A percentile compares a stretch with the other conserved stretches of the same genome.
Evolutionary conservation across 2,797 vertebrate species (phyloP).

Genomic region (Sebastes cheni): DNA sequence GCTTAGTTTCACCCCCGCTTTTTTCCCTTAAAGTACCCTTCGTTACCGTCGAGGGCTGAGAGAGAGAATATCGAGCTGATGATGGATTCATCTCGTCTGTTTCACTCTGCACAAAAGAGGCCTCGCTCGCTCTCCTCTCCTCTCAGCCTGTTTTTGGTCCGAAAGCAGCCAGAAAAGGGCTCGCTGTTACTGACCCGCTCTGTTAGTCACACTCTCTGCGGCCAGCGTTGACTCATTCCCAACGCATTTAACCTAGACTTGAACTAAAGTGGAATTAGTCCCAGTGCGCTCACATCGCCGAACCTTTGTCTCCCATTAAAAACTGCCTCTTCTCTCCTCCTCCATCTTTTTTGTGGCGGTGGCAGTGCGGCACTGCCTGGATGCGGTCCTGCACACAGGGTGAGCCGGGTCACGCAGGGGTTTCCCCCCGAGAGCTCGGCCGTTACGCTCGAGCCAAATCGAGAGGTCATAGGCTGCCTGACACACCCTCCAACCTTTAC

Average conservation of each 20-base stretch:
- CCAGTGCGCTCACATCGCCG: slow-evolving; percentile 72
- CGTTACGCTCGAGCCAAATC: slow-evolving; percentile 65
- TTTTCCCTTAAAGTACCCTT: slow-evolving; percentile 46
- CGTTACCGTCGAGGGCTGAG: slow-evolving; percentile 47
- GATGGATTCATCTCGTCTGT: slow-evolving; percentile 78
- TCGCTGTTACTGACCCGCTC: slow-evolving; percentile 83
- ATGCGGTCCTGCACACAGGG: slow-evolving; percentile 21
- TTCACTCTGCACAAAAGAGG: slow-evolving; percentile 57
- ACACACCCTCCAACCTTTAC: slow-evolving; percentile 71
- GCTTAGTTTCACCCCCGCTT: slow-evolving; percentile 41
- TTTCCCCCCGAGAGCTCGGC: slow-evolving; percentile 48
- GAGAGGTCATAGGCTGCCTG: slow-evolving; percentile 66
- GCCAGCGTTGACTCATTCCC: slow-evolving; percentile 88
- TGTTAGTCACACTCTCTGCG: slow-evolving; percentile 87
- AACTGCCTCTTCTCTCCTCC: slow-evolving; percentile 19
- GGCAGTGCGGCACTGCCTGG: slow-evolving; percentile 27
- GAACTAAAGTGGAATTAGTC: slow-evolving; percentile 88
- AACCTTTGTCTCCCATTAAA: slow-evolving; percentile 50
- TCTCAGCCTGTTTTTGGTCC: slow-evolving; percentile 58
- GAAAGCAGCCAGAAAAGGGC: slow-evolving; percentile 68
- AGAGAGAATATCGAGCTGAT: slow-evolving; percentile 60
- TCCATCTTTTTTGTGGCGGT: slow-evolving; percentile 5
- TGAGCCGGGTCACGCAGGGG: slow-evolving; percentile 58
- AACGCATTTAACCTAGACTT: slow-evolving; percentile 87
- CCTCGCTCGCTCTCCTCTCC: slow-evolving; percentile 40